Evolutionary conservation across 2,113 vertebrate species (phyloP).

Genomic region (Delphinapterus leucas): DNA sequence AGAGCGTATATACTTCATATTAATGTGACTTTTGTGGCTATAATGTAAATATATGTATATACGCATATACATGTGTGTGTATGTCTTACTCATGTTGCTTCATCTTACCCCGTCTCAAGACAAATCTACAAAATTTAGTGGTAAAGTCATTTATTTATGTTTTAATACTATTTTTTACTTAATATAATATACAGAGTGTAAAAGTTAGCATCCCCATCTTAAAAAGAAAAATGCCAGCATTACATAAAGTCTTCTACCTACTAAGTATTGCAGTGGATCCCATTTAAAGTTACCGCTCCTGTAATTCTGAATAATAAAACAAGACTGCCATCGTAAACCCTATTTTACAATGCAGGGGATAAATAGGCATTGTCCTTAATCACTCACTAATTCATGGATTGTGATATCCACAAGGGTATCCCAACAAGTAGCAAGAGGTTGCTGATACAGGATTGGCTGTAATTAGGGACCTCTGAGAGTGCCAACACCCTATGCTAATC

Average conservation of each 20-base stretch:
- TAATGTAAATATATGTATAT: not conserved
- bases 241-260: not conserved
- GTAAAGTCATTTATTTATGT: not conserved
- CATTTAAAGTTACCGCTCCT: not conserved
- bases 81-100: not conserved
- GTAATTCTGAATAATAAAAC: not conserved
- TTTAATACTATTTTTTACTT: not conserved
- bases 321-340: not conserved
- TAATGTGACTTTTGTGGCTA: not conserved
- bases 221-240: not conserved
- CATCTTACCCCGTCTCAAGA: not conserved
- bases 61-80: rapidly evolving
- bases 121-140: not conserved
- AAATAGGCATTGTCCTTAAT: not conserved
- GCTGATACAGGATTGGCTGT: not conserved
- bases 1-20: not conserved
- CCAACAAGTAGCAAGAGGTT: not conserved
- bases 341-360: not conserved
- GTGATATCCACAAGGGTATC: not conserved
- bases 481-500: not conserved
- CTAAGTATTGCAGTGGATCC: not conserved
- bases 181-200: not conserved
- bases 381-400: not conserved
- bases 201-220: not conserved
- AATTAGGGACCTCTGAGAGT: not conserved